Evolutionary conservation across 64 coral and sea anemone species (phyloP).

Genomic region (Anthopleura sola): DNA sequence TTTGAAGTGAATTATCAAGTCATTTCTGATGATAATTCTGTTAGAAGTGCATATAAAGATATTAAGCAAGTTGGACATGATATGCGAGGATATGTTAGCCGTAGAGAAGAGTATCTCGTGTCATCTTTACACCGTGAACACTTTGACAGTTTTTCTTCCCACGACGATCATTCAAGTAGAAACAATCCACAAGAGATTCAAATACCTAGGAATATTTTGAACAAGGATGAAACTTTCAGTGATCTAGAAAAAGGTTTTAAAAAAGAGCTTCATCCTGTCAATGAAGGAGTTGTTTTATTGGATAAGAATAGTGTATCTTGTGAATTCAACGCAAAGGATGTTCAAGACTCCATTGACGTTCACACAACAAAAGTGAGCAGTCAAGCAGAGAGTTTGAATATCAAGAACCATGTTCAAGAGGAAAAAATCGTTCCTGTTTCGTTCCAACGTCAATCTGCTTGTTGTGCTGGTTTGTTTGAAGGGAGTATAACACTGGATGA

Average conservation of each 20-base stretch:
- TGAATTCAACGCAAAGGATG: not conserved
- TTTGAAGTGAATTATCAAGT: not conserved
- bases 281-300: not conserved
- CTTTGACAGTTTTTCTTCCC: not conserved
- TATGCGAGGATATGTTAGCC: not conserved
- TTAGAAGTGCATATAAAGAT: not conserved
- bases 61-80: not conserved
- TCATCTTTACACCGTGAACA: not conserved
- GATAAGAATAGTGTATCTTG: not conserved
- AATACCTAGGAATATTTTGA: not conserved
- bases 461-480: not conserved
- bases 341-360: not conserved
- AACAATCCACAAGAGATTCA: not conserved
- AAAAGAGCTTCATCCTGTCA: not conserved
- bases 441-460: not conserved
- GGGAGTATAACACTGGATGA: too few species aligned
- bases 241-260: not conserved
- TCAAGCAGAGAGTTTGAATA: not conserved
- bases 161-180: not conserved
- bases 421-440: not conserved
- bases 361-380: not conserved
- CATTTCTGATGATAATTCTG: not conserved
- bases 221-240: not conserved
- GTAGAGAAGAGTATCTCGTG: not conserved
- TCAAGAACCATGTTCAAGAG: not conserved